Conservation (phyloP, 2,888 invertebrate species). For the Phasia obesa region DNA sequence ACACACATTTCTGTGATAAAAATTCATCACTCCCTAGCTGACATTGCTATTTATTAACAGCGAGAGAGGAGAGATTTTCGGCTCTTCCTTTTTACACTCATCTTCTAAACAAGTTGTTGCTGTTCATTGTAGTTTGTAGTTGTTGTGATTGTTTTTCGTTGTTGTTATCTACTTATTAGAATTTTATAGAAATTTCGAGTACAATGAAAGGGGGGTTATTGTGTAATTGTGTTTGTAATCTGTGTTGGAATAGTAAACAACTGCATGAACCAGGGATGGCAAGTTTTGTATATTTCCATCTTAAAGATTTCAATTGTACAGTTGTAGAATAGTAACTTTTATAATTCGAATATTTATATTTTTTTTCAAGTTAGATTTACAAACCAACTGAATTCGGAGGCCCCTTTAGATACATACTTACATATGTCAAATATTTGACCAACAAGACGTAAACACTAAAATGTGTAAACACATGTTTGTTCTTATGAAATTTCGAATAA, state of each 20-base stretch:
- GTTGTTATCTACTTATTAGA: slow-evolving; percentile 40
- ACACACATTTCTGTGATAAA: slow-evolving; percentile 10
- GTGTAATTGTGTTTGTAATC: neutral
- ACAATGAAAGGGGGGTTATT: neutral
- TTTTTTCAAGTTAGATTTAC: too few species aligned
- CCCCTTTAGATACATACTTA: too few species aligned
- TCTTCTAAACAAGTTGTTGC: slow-evolving; percentile 20
- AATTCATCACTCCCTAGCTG: slow-evolving; percentile 14
- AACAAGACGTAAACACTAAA: too few species aligned
- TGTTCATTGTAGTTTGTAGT: slow-evolving; percentile 10
- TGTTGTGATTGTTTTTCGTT: slow-evolving; percentile 16
- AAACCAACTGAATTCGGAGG: too few species aligned
- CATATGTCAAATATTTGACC: too few species aligned
- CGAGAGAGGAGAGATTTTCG: neutral
- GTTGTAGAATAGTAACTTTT: too few species aligned
- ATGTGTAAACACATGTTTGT: too few species aligned
- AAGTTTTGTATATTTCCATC: too few species aligned
- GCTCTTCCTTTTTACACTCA: neutral
- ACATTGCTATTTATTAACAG: slow-evolving; percentile 17
- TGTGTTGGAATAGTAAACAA: neutral
- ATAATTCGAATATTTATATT: too few species aligned
- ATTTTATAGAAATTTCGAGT: slow-evolving; percentile 67
- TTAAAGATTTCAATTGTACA: too few species aligned
- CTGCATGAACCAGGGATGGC: too few species aligned
- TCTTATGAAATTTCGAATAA: too few species aligned